Evolutionary conservation across 2,113 vertebrate genomes (phyloP).

Genomic region (Peromyscus polionotus): DNA sequence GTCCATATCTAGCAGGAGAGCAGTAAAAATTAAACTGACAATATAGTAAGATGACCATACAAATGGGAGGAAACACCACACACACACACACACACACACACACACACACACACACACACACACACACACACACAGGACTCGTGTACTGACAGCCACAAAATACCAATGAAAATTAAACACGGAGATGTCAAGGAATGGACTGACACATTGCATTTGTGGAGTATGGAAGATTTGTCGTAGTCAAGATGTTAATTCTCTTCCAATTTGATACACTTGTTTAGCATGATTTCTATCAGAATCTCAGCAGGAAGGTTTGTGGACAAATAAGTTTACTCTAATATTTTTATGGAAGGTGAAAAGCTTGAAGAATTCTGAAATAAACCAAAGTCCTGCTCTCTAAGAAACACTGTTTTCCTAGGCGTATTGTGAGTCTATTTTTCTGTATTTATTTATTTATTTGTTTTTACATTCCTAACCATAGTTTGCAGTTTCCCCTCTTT

Average conservation of each 20-base stretch:
- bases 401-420: not conserved
- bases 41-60: not conserved
- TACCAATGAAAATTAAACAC: not conserved
- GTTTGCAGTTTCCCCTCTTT: not conserved
- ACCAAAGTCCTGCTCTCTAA: not conserved
- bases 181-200: not conserved
- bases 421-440: not conserved
- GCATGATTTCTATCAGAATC: not conserved
- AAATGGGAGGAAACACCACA: not conserved
- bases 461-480: not conserved
- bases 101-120: not conserved
- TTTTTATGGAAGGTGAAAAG: not conserved
- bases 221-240: not conserved
- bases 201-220: not conserved
- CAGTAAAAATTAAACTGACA: constrained; percentile 24
- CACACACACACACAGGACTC: not conserved
- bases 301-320: constrained; percentile 8
- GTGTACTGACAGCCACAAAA: not conserved
- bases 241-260: not conserved
- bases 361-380: not conserved
- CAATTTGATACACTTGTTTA: not conserved
- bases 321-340: not conserved
- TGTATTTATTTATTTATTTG: not conserved
- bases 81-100: too few species aligned
- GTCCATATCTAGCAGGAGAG: not conserved